A percentile compares a stretch with the other conserved stretches of the same genome.
Evolutionary conservation across 2,113 vertebrate species (phyloP).

Genomic region (Pavo muticus): DNA sequence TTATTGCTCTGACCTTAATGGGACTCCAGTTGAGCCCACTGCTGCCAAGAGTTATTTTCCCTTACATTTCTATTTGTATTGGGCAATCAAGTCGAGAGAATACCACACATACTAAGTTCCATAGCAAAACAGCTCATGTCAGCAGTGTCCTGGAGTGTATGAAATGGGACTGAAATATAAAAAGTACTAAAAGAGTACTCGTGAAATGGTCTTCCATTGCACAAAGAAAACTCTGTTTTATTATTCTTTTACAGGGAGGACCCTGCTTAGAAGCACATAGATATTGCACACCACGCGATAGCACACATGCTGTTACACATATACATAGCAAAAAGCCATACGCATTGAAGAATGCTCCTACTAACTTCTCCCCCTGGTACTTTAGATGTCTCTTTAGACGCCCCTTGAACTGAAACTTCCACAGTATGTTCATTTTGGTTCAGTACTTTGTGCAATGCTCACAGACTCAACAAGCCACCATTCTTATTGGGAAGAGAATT

Average conservation of each 20-base stretch:
- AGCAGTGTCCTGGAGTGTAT: not conserved
- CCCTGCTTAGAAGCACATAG: not conserved
- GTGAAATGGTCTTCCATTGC: not conserved
- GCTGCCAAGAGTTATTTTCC: not conserved
- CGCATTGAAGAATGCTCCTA: not conserved
- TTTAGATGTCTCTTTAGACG: not conserved
- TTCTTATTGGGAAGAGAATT: not conserved
- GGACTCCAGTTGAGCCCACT: not conserved
- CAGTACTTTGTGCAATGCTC: not conserved
- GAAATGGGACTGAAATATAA: not conserved
- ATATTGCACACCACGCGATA: not conserved
- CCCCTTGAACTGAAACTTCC: not conserved
- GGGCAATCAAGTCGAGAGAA: not conserved
- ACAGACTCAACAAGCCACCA: not conserved
- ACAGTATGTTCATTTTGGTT: not conserved
- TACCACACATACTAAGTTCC: not conserved
- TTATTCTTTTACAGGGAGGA: not conserved
- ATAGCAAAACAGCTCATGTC: not conserved
- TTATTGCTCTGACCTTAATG: not conserved
- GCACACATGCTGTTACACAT: not conserved
- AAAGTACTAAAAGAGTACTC: not conserved
- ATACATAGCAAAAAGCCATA: not conserved
- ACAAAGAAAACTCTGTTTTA: not conserved
- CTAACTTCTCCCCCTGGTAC: not conserved
- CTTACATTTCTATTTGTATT: not conserved